A percentile compares a stretch with the other conserved stretches of the same genome.
These are phyloP conservation scores for Metalampra italica DNA, from an alignment of 2,888 invertebrate genomes.

Conservation along the genomic window DNA sequence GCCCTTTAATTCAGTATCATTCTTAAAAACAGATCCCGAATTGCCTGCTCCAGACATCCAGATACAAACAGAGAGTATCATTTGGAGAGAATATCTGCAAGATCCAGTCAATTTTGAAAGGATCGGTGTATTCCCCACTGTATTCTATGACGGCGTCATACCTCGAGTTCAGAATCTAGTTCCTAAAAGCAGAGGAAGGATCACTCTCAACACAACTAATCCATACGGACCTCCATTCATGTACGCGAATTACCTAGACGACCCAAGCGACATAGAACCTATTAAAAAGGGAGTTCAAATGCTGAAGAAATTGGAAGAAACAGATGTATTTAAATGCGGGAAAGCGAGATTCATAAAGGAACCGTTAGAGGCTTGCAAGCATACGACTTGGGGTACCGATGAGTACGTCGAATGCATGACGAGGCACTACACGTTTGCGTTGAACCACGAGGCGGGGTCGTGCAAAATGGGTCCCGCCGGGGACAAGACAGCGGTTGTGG, in stretches of 20 bases:
- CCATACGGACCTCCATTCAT: conserved; percentile 84
- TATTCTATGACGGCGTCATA: conserved; percentile 79
- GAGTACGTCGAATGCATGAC: conserved; percentile 76
- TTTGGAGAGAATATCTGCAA: conserved; percentile 27
- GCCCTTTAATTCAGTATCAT: conserved; percentile 73
- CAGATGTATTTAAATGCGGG: conserved; percentile 71
- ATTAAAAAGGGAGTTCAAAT: conserved; percentile 80
- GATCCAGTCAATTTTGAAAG: conserved; percentile 53
- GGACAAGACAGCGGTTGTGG: conserved; percentile 82
- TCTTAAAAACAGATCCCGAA: conserved; percentile 70
- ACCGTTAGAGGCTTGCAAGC: conserved; percentile 74
- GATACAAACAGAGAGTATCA: conserved; percentile 56
- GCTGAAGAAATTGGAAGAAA: conserved; percentile 74
- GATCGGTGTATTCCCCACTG: conserved; percentile 61
- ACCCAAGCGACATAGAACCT: conserved; percentile 77
- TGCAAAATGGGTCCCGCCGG: conserved; percentile 74
- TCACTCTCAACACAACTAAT: conserved; percentile 80
- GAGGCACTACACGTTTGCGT: conserved; percentile 71
- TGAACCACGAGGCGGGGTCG: conserved; percentile 66
- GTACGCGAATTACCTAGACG: conserved; percentile 81
- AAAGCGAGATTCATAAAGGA: conserved; percentile 75
- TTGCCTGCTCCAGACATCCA: conserved; percentile 81
- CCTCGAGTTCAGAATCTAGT: conserved; percentile 74
- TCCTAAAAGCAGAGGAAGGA: conserved; percentile 80
- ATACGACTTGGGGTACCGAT: conserved; percentile 78